Base-by-base conservation (phyloP, 2,797 vertebrate genomes). In the Rhabdomys pumilio region DNA sequence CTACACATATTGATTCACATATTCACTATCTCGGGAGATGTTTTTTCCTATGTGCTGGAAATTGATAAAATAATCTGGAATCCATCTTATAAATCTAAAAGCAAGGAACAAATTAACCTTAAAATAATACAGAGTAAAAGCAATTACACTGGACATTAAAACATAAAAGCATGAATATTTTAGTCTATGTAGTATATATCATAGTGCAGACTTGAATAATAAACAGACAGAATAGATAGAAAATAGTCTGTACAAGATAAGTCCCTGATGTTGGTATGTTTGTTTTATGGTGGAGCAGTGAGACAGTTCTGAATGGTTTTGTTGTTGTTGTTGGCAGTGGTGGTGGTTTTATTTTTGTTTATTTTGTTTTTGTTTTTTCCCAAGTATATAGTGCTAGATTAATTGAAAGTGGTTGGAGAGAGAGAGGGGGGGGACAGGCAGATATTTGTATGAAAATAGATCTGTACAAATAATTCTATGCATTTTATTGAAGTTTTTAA, bases 41-140 rank as follows among this genome's bases (percentile, higher is more conserved):
- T 87, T 19, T 72, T 20, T 73, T 34, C 79, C 34, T 88, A 7
- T 69, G 10, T 55, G 10, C 3, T 94, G 38, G 13, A 89, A 87
- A 95, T 65, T 84, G 83, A 93, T 53, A 81, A 59, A n/a, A 24
- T 59, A 81, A 67, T 91, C 4, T 92, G 57, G 50, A 92, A 88
- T 20, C 67, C 85, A 63, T 6, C 14, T 24, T 83, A 75, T 34
- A 89, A 87, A 96, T 76, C 65, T 22, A 77, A 72, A 85, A 50
- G 38, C 72, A 81, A 59, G 77, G n/a, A 85, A 10, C 26, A 59
- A 47, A 10, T 92, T 38, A 93, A 38, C 44, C 26, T 77, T 88
- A 55, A 93, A 81, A 92, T 17, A 94, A 59, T 86, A 72, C 80
- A 69, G 7, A 75, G 26, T 1, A 65, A 85, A 31, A 38, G 10